Evolutionary conservation across 2,888 invertebrate genomes (phyloP).

Genomic region (Polylopha cassiicola): DNA sequence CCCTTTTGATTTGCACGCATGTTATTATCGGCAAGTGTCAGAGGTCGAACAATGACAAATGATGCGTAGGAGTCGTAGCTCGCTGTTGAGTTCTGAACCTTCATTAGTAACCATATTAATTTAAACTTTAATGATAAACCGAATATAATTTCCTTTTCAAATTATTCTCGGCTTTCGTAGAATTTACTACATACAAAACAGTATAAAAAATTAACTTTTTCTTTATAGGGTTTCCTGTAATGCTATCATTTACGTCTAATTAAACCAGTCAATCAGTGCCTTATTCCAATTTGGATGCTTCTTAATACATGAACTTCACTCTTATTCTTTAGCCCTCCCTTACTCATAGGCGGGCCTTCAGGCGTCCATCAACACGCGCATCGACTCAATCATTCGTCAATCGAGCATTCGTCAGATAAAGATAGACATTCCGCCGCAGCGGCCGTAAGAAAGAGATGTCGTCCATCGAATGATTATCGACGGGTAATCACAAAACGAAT

Average conservation of each 20-base stretch:
- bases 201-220: too few species aligned
- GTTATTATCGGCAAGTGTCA: slow-evolving; percentile 57
- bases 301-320: slow-evolving; percentile 8
- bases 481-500: slow-evolving; percentile 54
- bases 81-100: slow-evolving; percentile 52
- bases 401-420: slow-evolving; percentile 53
- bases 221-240: too few species aligned
- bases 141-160: slow-evolving; percentile 44
- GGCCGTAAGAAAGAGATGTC: slow-evolving; percentile 46
- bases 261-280: too few species aligned
- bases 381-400: slow-evolving; percentile 68
- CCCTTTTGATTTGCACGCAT: slow-evolving; percentile 28
- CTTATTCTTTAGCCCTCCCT: slow-evolving; percentile 35
- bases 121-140: slow-evolving; percentile 61
- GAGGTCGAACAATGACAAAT: slow-evolving; percentile 67
- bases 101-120: slow-evolving; percentile 70
- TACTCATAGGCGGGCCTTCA: slow-evolving; percentile 43
- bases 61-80: slow-evolving; percentile 69
- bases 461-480: slow-evolving; percentile 41
- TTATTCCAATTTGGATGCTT: too few species aligned
- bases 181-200: too few species aligned
- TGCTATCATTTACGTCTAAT: too few species aligned
- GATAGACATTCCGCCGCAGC: slow-evolving; percentile 45
- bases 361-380: slow-evolving; percentile 54
- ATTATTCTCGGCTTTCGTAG: too few species aligned